A percentile compares a stretch with the other conserved stretches of the same genome.
Conservation (phyloP, 2,113 vertebrate genomes). For the Pseudopipra pipra region DNA sequence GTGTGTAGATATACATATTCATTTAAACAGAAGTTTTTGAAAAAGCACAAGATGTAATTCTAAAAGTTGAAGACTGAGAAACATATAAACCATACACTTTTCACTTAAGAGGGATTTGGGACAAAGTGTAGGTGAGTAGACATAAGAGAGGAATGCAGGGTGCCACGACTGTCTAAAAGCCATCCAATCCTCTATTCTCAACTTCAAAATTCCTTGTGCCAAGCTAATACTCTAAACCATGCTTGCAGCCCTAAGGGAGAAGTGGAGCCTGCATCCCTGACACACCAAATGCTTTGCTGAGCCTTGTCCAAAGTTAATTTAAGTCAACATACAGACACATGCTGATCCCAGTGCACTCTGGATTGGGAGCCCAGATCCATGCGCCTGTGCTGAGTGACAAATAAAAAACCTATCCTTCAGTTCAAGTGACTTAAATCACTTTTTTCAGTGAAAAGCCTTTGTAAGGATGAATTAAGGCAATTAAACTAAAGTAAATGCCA, state of each 20-base stretch:
- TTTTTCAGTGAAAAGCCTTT: background rate
- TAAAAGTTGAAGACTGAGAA: background rate
- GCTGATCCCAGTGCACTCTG: background rate
- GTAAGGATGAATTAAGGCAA: background rate
- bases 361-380: background rate
- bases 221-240: background rate
- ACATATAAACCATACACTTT: background rate
- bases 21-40: background rate
- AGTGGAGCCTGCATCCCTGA: background rate
- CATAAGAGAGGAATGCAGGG: background rate
- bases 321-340: background rate
- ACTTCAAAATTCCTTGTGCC: background rate
- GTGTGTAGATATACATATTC: background rate
- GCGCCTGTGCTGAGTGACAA: background rate
- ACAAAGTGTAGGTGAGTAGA: background rate
- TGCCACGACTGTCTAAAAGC: background rate
- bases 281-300: background rate
- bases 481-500: background rate
- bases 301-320: background rate
- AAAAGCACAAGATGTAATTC: background rate
- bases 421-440: background rate
- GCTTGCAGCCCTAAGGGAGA: fast-evolving
- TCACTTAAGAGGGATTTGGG: background rate
- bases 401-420: background rate
- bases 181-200: background rate